Evolutionary conservation across 1,140 invertebrate genomes (phyloP).

Genomic region (Macrobrachium nipponense): DNA sequence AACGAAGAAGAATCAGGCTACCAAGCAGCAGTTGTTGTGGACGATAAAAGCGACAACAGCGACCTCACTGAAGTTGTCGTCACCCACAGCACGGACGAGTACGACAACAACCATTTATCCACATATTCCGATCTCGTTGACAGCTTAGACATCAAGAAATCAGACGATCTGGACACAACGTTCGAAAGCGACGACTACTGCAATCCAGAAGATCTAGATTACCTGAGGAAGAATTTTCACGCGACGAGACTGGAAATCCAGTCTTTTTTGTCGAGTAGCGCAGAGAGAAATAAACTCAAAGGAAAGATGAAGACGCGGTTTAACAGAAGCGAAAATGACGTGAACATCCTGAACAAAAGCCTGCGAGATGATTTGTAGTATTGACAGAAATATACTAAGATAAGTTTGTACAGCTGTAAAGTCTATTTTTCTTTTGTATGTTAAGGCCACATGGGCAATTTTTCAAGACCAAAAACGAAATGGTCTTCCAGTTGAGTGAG

Average conservation of each 20-base stretch:
- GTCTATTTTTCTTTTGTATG: no score
- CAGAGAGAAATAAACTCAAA: no score
- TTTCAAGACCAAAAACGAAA: no score
- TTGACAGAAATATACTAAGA: no score
- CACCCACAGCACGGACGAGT: conserved; percentile 10
- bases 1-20: neutral
- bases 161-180: neutral
- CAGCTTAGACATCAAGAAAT: neutral
- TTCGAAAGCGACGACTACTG: neutral
- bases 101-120: neutral
- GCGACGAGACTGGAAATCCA: neutral
- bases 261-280: neutral
- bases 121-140: neutral
- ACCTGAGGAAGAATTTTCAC: neutral
- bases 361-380: no score
- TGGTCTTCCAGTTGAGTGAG: no score
- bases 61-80: neutral
- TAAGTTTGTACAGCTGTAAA: no score
- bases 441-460: no score
- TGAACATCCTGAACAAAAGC: no score
- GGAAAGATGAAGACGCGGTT: no score
- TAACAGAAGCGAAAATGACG: no score
- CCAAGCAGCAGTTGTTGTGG: neutral
- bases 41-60: neutral
- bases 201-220: neutral